These are phyloP conservation scores for Protobothrops flavoviridis DNA, from an alignment of 2,113 vertebrate species.

Conservation along the genomic window DNA sequence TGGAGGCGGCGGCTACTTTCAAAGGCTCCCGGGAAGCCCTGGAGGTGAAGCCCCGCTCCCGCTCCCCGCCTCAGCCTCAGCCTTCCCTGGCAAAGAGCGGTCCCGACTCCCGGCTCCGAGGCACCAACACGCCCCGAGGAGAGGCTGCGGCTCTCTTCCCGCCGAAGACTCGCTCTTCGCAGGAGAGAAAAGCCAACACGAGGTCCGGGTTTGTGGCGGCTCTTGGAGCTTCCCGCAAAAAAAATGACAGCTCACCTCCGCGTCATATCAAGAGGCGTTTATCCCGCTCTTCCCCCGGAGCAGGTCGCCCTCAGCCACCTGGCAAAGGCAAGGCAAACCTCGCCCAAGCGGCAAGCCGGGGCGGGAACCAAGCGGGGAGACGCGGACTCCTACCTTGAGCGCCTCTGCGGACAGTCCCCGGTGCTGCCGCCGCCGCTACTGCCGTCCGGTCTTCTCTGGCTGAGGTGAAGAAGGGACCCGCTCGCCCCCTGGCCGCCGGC, in stretches of 20 bases:
- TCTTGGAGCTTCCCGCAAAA: neutral
- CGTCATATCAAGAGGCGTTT: neutral
- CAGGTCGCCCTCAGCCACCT: neutral
- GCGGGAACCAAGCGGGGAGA: neutral
- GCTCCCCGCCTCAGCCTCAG: neutral
- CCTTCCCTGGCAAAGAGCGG: neutral
- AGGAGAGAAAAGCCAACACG: neutral
- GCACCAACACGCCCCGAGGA: neutral
- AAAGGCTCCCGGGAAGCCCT: neutral
- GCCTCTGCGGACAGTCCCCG: neutral
- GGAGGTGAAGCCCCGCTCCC: neutral
- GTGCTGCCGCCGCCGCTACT: neutral
- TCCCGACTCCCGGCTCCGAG: neutral
- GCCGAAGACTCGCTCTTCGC: neutral
- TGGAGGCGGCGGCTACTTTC: neutral
- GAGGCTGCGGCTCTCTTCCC: neutral
- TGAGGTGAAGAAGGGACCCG: neutral
- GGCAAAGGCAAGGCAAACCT: neutral
- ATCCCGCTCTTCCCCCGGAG: neutral
- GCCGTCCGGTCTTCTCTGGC: neutral
- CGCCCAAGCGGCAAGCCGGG: neutral
- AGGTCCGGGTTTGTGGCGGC: neutral
- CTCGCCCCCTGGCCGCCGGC: neutral
- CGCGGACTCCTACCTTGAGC: constrained; percentile 22
- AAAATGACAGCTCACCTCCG: neutral